Conservation (phyloP, 2,113 vertebrate species). For the Antigone vipio region DNA sequence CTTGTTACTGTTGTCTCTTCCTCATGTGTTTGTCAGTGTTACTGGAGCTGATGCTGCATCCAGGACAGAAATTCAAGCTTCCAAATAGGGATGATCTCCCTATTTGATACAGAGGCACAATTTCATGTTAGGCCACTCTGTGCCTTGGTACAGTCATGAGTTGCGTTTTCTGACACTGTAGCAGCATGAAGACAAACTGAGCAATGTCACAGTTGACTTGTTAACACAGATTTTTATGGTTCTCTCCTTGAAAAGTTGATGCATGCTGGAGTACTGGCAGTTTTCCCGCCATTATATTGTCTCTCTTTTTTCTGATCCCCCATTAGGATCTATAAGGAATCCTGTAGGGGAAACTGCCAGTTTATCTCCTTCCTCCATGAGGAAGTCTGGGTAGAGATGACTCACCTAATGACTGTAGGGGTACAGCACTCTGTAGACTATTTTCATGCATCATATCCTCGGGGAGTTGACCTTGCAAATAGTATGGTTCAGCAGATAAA, state of each 20-base stretch:
- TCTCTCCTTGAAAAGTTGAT: neutral
- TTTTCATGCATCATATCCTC: neutral
- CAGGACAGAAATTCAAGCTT: neutral
- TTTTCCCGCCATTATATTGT: neutral
- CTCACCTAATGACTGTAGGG: neutral
- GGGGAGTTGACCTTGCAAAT: neutral
- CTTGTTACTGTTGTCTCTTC: neutral
- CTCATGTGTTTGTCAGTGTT: neutral
- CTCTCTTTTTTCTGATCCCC: neutral
- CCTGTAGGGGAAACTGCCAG: neutral
- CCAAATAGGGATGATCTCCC: neutral
- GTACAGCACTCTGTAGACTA: neutral
- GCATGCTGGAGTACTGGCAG: neutral
- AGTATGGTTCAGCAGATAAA: neutral
- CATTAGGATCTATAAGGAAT: neutral
- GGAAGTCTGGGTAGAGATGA: neutral
- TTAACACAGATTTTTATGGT: neutral
- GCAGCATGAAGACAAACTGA: neutral
- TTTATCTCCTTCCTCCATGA: neutral
- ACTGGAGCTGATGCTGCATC: neutral
- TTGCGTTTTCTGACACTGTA: neutral
- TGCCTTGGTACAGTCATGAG: neutral
- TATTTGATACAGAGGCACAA: neutral
- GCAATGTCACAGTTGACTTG: neutral
- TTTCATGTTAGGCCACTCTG: neutral